Percentiles rank a stretch among this genome's conserved stretches.
These are phyloP conservation scores for Scleropages formosus DNA, from an alignment of 2,797 vertebrate species.

Conservation along the genomic window DNA sequence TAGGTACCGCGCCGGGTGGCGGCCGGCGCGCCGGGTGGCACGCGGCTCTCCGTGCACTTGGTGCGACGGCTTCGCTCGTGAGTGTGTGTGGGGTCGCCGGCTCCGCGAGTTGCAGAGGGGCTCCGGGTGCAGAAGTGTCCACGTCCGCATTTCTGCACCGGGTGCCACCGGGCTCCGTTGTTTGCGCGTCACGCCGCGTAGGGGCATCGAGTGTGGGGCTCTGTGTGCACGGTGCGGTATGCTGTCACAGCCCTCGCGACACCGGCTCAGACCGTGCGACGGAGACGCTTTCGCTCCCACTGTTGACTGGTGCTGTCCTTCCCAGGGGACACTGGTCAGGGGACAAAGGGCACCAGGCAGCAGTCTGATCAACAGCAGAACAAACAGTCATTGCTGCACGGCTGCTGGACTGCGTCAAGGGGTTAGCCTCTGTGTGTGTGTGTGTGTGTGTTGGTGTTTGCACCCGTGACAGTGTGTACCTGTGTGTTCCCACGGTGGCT, in stretches of 20 bases:
- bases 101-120: not conserved
- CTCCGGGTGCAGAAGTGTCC: not conserved
- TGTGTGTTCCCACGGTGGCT: conserved; percentile 6
- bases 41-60: not conserved
- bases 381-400: not conserved
- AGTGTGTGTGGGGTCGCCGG: not conserved
- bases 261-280: no score
- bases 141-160: no score
- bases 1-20: conserved; percentile 11
- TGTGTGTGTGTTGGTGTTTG: conserved; percentile 21
- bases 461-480: conserved; percentile 27
- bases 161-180: no score
- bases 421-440: no score
- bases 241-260: no score
- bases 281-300: not conserved
- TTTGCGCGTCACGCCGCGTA: no score
- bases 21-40: not conserved
- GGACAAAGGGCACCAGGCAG: conserved; percentile 1
- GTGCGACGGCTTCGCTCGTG: not conserved
- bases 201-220: no score
- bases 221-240: not conserved
- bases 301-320: not conserved
- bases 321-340: not conserved
- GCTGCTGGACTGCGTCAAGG: not conserved
- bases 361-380: conserved; percentile 21